A percentile compares a stretch with the other conserved stretches of the same genome.
phyloP scores from a whole-genome alignment of 2,113 vertebrate species.

The Cervus canadensis region DNA sequence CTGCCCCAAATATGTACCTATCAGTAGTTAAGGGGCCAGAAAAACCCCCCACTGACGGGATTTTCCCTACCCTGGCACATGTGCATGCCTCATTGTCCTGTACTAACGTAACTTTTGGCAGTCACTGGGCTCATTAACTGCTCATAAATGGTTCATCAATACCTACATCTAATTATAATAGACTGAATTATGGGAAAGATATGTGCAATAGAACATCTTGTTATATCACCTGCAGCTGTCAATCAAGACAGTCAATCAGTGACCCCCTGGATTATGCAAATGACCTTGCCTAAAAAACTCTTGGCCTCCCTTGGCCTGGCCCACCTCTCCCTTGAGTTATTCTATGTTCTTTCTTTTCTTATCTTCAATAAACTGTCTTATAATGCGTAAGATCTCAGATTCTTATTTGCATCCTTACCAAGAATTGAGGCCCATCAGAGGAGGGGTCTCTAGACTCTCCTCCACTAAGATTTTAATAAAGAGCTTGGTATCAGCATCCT shows the following conservation, averaged over 20 bases:
- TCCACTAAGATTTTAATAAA: neutral
- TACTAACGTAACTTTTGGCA: neutral
- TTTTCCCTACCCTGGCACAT: neutral
- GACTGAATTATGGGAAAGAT: neutral
- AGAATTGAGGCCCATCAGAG: neutral
- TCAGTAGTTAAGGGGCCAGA: neutral
- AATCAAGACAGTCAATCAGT: neutral
- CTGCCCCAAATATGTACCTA: neutral
- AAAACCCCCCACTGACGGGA: neutral
- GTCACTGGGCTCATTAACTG: neutral
- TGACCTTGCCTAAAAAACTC: neutral
- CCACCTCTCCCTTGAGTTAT: neutral
- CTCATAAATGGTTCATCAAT: neutral
- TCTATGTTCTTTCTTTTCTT: neutral
- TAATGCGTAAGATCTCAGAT: neutral
- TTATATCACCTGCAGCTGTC: neutral
- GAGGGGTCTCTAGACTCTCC: neutral
- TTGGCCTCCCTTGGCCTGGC: neutral
- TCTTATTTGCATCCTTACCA: neutral
- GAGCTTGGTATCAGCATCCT: neutral
- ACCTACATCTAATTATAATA: neutral
- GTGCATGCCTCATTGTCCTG: neutral
- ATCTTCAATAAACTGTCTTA: neutral
- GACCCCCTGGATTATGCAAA: neutral
- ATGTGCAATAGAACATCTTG: neutral